Conservation (phyloP, 1,140 invertebrate genomes). For the Drosophila mojavensis region DNA sequence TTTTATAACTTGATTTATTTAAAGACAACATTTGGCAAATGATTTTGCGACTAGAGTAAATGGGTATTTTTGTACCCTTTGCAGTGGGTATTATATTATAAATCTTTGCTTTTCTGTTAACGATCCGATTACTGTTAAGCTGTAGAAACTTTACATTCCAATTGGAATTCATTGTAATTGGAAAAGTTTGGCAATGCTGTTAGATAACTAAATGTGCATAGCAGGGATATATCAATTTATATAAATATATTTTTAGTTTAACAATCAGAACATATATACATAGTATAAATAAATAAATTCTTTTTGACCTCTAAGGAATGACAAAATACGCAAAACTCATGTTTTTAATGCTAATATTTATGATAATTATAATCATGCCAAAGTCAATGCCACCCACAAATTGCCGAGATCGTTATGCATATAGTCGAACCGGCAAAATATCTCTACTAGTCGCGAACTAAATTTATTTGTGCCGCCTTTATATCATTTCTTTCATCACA, state of each 20-base stretch:
- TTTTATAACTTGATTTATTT: slow-evolving; percentile 82
- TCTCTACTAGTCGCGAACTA: slow-evolving; percentile 54
- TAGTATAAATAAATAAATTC: no score
- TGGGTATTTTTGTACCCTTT: slow-evolving; percentile 42
- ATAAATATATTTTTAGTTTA: no score
- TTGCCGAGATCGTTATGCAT: slow-evolving; percentile 43
- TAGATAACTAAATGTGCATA: no score
- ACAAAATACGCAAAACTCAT: slow-evolving; percentile 6
- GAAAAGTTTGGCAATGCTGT: no score
- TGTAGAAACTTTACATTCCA: not conserved
- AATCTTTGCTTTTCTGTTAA: slow-evolving; percentile 14
- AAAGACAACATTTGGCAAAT: slow-evolving; percentile 66
- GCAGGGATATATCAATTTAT: no score
- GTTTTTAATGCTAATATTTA: slow-evolving; percentile 46
- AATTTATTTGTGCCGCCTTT: slow-evolving; percentile 57
- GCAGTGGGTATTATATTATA: slow-evolving; percentile 22
- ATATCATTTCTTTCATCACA: slow-evolving; percentile 72
- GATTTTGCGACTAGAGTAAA: slow-evolving; percentile 47
- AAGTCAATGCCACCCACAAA: slow-evolving; percentile 55
- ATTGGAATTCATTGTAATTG: no score
- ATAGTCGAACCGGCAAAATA: slow-evolving; percentile 28
- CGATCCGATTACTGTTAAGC: not conserved
- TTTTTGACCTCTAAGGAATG: slow-evolving; percentile 23
- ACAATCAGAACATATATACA: no score
- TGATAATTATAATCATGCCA: slow-evolving; percentile 57